Base-by-base conservation (phyloP, 2,113 vertebrate genomes). In the Puma concolor region DNA sequence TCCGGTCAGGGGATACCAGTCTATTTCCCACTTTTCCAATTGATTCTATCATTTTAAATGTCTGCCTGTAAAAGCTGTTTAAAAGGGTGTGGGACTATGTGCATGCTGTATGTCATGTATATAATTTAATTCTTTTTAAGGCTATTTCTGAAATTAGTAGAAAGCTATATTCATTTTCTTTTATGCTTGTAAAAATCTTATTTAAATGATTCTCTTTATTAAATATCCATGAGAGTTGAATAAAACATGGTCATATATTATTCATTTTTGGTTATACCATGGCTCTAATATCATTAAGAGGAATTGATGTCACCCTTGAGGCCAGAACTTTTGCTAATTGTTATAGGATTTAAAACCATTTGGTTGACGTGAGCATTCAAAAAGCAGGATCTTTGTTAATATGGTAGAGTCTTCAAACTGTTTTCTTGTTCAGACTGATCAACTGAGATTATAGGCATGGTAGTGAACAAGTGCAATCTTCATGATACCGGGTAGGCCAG, bases 241-340 rank as follows among this genome's bases (percentile, higher is more conserved):
- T 95, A 97, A 98, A 97, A 90, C 83, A 97, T 97, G 64, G 69
- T 76, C 91, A 95, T 94, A n/a, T 96, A 90, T 95, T 97, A 97
- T 97, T 97, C 90, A 92, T 89, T 96, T 97, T 97, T 96, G 23
- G 57, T 95, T 98, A 93, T 93, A 84, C 13, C 80, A 48, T 84
- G 48, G 38, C 23, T 92, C 72, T 94, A 92, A 93, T 98, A 94
- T 71, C 41, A 82, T 97, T 95, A 94, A 87, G 69, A 94, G 91
- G 54, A 97, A 90, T 80, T 95, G 63, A 97, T 95, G 31, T 95
- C 21, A 96, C 41, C 86, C 67, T 89, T 48, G 93, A 96, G 88
- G 41, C 63, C 57, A 92, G 48, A 88, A 77, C 29, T 95, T 97
- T 95, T 96, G 54, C 89, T 94, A 87, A 97, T 96, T 98, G 94